Percentiles rank a stretch among this genome's conserved stretches.
These are phyloP conservation scores for Argentina silus DNA, from an alignment of 2,797 vertebrate genomes.

Conservation along the genomic window DNA sequence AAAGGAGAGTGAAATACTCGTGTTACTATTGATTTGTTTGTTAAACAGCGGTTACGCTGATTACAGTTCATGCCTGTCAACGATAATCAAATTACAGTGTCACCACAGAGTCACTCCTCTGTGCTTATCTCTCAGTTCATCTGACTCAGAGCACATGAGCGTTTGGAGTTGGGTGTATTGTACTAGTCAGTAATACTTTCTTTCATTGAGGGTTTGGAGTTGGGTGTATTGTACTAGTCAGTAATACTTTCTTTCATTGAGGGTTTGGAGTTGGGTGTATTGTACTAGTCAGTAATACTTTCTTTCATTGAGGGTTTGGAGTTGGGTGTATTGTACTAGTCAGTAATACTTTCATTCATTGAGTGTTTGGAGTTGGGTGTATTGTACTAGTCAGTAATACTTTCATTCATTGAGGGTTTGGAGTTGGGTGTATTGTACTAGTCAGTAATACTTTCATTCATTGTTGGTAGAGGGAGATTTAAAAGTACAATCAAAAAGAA, in stretches of 20 bases:
- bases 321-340: neutral
- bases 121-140: neutral
- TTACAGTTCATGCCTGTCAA: neutral
- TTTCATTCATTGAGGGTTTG: neutral
- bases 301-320: neutral
- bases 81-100: conserved; percentile 1
- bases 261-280: neutral
- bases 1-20: neutral
- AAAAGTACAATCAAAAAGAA: neutral
- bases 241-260: neutral
- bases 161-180: neutral
- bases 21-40: conserved; percentile 14
- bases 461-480: neutral
- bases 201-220: neutral
- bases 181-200: neutral
- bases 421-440: neutral
- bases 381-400: neutral
- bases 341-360: neutral
- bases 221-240: neutral
- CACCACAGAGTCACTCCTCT: neutral
- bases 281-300: neutral
- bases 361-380: neutral
- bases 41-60: neutral
- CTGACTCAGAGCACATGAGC: neutral
- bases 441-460: neutral